Evolutionary conservation across 35 echinoderm and acorn worm genomes (phyloP), one percentile per base, ranked within the genome.

Genomic region (Chiridota heheva): DNA sequence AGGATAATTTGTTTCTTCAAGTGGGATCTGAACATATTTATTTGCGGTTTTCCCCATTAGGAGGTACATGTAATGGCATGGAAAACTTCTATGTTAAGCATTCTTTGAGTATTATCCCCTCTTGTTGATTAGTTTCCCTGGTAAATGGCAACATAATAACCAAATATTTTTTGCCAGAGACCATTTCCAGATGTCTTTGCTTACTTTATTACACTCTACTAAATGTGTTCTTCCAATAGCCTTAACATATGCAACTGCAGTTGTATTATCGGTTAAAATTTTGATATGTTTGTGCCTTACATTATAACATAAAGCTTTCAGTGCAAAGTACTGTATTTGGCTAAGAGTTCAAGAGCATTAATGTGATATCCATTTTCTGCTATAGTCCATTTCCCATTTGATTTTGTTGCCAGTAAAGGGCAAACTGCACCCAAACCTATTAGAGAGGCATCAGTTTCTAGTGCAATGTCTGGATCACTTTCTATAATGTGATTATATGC

Each of bases 191-290:
- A 84, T 84, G 1, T 12, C 28, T 31, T 18, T 69, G 29, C 33
- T 40, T 32, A 82, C 40, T 43, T 82, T 70, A 70, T 82, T 82
- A 61, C 80, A 82, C 34, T 51, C 42, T 49, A 82, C 18, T 2
- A 64, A 68, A 10, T 44, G 62, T 44, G 62, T 46, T 29, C 81
- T 67, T 35, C 81, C 81, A 64, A 84, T 84, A n/a, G 68, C 33
- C 0, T 31, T 84, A 51, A 84, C 40, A 40, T 72, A 84, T 13
- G 81, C 67, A 32, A 84, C 65, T 13, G 81, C 81, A 56, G 81
- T 84, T 17, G 46, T 72, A 31, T 72, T 84, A 56, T 84, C 81
- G 2, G 64, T 72, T n/a, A 72, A 17, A 34, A 84, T 51, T 41
- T 36, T 72, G 20, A 84, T 40, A 72, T 84, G 82, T 73, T 72